A percentile compares a stretch with the other conserved stretches of the same genome.
These are phyloP conservation scores for Noctua janthina DNA, from an alignment of 2,888 invertebrate genomes.

Conservation along the genomic window DNA sequence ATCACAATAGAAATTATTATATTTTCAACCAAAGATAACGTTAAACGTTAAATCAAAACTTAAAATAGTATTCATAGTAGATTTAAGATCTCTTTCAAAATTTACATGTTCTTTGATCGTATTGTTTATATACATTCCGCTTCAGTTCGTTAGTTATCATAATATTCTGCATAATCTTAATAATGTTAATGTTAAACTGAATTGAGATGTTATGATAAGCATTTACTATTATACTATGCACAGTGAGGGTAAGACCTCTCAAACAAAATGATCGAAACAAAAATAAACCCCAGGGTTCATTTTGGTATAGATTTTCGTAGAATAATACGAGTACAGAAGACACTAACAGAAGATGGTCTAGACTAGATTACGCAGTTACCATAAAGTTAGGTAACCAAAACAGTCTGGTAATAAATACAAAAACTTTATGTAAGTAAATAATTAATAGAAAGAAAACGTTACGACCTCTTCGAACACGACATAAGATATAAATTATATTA, in stretches of 20 bases:
- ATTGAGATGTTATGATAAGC: not conserved
- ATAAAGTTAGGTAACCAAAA: slow-evolving; percentile 22
- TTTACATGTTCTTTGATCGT: slow-evolving; percentile 31
- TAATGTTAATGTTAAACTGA: not conserved
- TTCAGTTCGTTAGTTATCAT: slow-evolving; percentile 23
- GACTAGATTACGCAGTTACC: slow-evolving; percentile 30
- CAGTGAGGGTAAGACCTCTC: not conserved
- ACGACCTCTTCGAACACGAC: slow-evolving; percentile 19
- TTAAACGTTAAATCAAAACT: slow-evolving; percentile 70
- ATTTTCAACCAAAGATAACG: slow-evolving; percentile 72
- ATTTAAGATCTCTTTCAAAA: slow-evolving; percentile 26
- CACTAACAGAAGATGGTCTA: slow-evolving; percentile 9
- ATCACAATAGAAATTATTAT: slow-evolving; percentile 78
- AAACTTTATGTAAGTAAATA: slow-evolving; percentile 32
- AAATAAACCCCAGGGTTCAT: slow-evolving; percentile 1
- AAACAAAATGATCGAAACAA: slow-evolving; percentile 9
- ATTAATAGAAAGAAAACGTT: slow-evolving; percentile 37
- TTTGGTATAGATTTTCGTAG: slow-evolving; percentile 15
- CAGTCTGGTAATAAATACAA: slow-evolving; percentile 26
- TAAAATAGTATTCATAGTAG: slow-evolving; percentile 23
- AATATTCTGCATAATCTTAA: slow-evolving; percentile 18
- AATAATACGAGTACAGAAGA: slow-evolving; percentile 7
- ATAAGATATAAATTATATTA: slow-evolving; percentile 62
- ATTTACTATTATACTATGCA: slow-evolving; percentile 2
- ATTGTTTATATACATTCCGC: slow-evolving; percentile 31